Base-by-base conservation (phyloP, 2,113 vertebrate species). In the Todiramphus chloris region DNA sequence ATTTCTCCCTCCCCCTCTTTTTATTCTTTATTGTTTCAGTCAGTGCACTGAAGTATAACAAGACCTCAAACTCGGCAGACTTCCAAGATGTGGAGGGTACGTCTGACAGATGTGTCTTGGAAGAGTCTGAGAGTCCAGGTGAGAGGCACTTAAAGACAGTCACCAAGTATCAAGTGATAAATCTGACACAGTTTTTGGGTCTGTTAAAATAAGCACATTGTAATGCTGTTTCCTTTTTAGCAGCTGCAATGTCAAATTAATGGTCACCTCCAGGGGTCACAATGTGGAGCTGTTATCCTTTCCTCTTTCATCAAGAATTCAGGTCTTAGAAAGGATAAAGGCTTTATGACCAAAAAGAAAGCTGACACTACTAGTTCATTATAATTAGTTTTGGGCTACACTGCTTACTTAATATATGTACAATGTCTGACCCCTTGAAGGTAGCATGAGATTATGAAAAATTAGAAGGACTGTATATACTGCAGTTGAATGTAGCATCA, bases 111-210 rank as follows among this genome's bases (percentile, higher is more conserved):
- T 97, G 97, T 90, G 97, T 96, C 97, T 91, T 98, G 95, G 98
- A 98, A 95, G 98, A 98, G 93, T 83, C 97, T 83, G 98, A 98
- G 95, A 98, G 95, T 96, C 97, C 98, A 98, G 98, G 98, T 99
- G 97, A 98, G 98, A 98, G 93, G 94, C 95, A 44, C 97, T 98
- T 98, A 94, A 98, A 97, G 97, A 97, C 95, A 96, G 94, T 89
- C 96, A 89, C 94, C 76, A 96, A 97, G 95, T 96, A 95, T 95
- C 97, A 94, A 97, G 97, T 97, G 97, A 98, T 98, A 97, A 98
- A 98, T 97, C 85, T 97, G 96, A 94, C 94, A 87, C 79, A 91
- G 97, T 96, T 97, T 98, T 97, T 95, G 96, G 96, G 92, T 90
- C 89, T 83, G 91, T 93, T 53, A 30, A 39, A 68, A 79, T 92